Conservation (phyloP, 2,797 vertebrate genomes). For the Myotis findleyi region DNA sequence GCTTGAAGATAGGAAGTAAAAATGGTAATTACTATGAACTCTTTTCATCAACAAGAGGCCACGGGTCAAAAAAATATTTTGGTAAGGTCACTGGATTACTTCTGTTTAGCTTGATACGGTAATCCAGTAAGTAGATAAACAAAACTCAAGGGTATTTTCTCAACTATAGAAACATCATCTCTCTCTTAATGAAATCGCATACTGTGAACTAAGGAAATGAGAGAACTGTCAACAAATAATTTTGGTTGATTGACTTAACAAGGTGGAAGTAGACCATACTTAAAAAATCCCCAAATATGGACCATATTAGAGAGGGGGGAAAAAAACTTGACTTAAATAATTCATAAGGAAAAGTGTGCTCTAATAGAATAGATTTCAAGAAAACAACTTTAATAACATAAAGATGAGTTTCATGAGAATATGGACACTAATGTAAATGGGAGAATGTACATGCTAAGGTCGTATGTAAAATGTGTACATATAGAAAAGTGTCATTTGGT, state of each 20-base stretch:
- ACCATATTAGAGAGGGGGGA: background rate
- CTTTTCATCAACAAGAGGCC: background rate
- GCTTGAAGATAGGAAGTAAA: slow-evolving; percentile 42
- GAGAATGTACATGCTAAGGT: background rate
- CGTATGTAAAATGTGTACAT: background rate
- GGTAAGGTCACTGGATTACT: slow-evolving; percentile 34
- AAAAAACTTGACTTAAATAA: background rate
- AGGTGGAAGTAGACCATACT: background rate
- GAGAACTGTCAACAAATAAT: background rate
- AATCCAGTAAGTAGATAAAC: slow-evolving; percentile 18
- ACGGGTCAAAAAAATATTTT: background rate
- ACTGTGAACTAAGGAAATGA: slow-evolving; percentile 18
- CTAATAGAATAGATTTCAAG: slow-evolving; percentile 20
- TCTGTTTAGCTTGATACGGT: slow-evolving; percentile 11
- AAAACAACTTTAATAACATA: slow-evolving; percentile 59
- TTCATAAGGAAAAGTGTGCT: slow-evolving; percentile 33
- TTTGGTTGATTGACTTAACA: background rate
- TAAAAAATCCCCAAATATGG: slow-evolving; percentile 27
- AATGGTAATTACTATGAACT: background rate
- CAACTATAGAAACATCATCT: background rate
- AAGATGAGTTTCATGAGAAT: slow-evolving; percentile 45
- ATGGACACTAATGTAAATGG: background rate
- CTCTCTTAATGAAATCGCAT: slow-evolving; percentile 45
- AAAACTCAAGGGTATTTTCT: background rate
- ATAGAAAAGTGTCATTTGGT: slow-evolving; percentile 10